A percentile compares a stretch with the other conserved stretches of the same genome.
phyloP scores from a whole-genome alignment of 1,140 invertebrate genomes.

The Drosophila willistoni region DNA sequence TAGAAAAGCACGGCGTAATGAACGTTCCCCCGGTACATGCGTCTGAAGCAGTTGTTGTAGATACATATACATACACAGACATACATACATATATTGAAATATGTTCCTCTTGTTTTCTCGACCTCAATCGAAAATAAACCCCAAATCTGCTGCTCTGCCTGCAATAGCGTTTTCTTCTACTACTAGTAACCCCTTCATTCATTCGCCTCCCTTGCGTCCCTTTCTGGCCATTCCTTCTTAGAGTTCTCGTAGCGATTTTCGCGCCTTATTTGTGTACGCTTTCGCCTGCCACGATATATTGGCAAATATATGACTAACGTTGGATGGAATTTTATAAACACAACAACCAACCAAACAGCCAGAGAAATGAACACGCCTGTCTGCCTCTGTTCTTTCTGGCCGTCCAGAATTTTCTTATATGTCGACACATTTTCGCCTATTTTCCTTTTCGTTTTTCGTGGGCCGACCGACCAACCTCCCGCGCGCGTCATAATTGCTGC shows the following conservation, averaged over 20 bases:
- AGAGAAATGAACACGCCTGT: slow-evolving; percentile 15
- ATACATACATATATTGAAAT: slow-evolving; percentile 1
- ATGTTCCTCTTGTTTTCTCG: slow-evolving; percentile 49
- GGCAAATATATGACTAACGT: slow-evolving; percentile 57
- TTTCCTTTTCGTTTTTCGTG: slow-evolving; percentile 13
- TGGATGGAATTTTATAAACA: slow-evolving; percentile 73
- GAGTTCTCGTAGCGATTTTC: slow-evolving; percentile 38
- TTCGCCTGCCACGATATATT: slow-evolving; percentile 34
- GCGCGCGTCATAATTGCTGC: slow-evolving; percentile 58
- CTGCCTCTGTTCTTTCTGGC: not conserved
- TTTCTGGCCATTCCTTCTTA: not conserved
- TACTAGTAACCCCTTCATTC: not conserved
- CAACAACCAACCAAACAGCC: slow-evolving; percentile 48
- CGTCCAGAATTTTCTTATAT: slow-evolving; percentile 19
- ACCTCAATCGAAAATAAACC: slow-evolving; percentile 70
- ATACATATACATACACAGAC: not conserved
- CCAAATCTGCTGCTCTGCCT: slow-evolving; percentile 17
- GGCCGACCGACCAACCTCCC: not conserved
- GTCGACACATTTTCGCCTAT: slow-evolving; percentile 23
- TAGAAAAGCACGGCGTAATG: not conserved
- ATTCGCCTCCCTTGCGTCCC: not conserved
- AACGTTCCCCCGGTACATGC: not conserved
- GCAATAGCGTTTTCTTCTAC: slow-evolving; percentile 28
- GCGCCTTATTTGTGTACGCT: slow-evolving; percentile 74
- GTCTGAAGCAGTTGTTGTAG: too few relatives aligned